Percentiles rank a stretch among this genome's conserved stretches.
Conservation (phyloP, 2,797 vertebrate genomes). For the Halcyon chelicuti region DNA sequence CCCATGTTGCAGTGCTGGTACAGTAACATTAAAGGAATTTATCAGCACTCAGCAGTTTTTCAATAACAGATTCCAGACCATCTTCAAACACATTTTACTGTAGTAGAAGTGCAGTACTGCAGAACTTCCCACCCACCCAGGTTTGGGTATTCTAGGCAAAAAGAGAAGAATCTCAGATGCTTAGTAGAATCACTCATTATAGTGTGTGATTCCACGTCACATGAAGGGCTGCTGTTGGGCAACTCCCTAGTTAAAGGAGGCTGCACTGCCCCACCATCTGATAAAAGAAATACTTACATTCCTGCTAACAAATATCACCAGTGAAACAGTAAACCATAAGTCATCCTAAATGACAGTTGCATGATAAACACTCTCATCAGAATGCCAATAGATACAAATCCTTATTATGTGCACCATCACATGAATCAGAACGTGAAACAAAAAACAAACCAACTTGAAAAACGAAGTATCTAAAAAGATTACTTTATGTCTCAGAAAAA, state of each 20-base stretch:
- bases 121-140: rapidly evolving
- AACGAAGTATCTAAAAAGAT: not conserved
- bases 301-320: not conserved
- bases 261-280: not conserved
- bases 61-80: not conserved
- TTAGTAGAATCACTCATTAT: not conserved
- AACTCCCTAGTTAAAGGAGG: not conserved
- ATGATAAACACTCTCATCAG: not conserved
- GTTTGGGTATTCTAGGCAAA: not conserved
- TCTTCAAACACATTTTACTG: not conserved
- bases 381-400: not conserved
- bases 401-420: not conserved
- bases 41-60: not conserved
- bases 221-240: not conserved
- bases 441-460: not conserved
- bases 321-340: not conserved
- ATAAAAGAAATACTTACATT: not conserved
- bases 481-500: not conserved
- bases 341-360: not conserved
- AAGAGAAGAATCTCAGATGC: not conserved
- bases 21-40: not conserved
- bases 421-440: not conserved
- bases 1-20: not conserved
- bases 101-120: not conserved
- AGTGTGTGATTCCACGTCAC: rapidly evolving